A percentile compares a stretch with the other conserved stretches of the same genome.
phyloP scores from a whole-genome alignment of 2,797 vertebrate species.

The Megaceryle alcyon region DNA sequence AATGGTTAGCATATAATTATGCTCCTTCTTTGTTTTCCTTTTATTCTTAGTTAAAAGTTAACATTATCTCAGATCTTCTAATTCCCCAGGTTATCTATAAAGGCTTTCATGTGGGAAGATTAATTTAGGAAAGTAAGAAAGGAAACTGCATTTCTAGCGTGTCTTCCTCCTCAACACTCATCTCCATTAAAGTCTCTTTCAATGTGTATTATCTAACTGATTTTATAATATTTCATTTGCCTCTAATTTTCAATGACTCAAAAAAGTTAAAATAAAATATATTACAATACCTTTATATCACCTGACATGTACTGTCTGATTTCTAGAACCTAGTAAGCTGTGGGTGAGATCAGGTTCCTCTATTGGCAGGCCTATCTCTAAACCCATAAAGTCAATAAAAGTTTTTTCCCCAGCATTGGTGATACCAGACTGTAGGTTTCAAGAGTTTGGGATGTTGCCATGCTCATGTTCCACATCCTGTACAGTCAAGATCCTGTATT shows the following conservation, averaged over 20 bases:
- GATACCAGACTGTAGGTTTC: neutral
- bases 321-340: neutral
- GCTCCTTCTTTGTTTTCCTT: neutral
- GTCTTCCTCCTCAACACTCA: neutral
- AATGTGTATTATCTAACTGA: neutral
- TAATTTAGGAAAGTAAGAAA: neutral
- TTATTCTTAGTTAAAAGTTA: slow-evolving; percentile 4
- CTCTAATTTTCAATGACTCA: neutral
- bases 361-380: neutral
- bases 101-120: neutral
- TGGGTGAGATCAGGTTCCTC: neutral
- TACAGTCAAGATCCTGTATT: neutral
- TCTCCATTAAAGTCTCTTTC: neutral
- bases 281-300: neutral
- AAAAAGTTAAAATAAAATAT: neutral
- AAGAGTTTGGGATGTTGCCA: neutral
- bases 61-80: neutral
- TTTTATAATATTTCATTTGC: neutral
- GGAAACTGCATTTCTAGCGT: neutral
- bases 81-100: neutral
- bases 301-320: neutral
- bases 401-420: neutral
- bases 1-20: slow-evolving; percentile 14
- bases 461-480: neutral
- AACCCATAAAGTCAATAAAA: neutral